phyloP scores from a whole-genome alignment of 2,888 invertebrate species.

The Automeris io region DNA sequence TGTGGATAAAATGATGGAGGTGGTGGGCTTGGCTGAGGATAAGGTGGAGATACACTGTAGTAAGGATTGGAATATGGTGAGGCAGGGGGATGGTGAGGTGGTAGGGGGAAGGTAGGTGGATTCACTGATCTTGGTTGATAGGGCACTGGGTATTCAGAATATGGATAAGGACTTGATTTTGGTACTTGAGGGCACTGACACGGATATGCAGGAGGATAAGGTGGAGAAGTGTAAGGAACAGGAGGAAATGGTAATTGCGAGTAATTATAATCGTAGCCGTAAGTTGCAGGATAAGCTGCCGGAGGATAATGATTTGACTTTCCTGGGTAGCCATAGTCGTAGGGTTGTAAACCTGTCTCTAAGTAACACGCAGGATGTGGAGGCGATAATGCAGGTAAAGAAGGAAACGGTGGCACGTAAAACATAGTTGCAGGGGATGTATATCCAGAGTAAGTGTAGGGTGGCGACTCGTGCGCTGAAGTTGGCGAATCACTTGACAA shows the following conservation, averaged over 20 bases:
- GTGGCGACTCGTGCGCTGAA: conserved; percentile 25
- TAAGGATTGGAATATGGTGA: conserved; percentile 15
- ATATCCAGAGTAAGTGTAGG: conserved; percentile 24
- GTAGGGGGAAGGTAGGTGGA: conserved; percentile 14
- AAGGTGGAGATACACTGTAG: conserved; percentile 11
- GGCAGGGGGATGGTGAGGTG: conserved; percentile 18
- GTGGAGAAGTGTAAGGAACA: conserved; percentile 17
- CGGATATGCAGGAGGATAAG: conserved; percentile 15
- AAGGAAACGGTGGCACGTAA: conserved; percentile 31
- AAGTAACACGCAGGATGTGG: conserved; percentile 20
- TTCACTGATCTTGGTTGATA: conserved; percentile 9
- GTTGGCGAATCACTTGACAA: conserved; percentile 22
- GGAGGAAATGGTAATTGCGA: conserved; percentile 14
- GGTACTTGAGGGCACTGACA: conserved; percentile 14
- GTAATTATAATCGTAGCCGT: conserved; percentile 21
- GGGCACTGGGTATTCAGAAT: conserved; percentile 8
- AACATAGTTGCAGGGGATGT: conserved; percentile 21
- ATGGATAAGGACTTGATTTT: conserved; percentile 10
- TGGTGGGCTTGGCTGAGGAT: conserved; percentile 7
- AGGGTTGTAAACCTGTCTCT: conserved; percentile 19
- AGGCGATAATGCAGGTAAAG: conserved; percentile 21
- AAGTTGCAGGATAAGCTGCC: conserved; percentile 22
- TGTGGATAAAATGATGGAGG: conserved; percentile 8
- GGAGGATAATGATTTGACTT: conserved; percentile 19
- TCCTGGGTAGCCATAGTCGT: conserved; percentile 22